Conservation (phyloP, 2,797 vertebrate genomes). For the Loris lydekkerianus region DNA sequence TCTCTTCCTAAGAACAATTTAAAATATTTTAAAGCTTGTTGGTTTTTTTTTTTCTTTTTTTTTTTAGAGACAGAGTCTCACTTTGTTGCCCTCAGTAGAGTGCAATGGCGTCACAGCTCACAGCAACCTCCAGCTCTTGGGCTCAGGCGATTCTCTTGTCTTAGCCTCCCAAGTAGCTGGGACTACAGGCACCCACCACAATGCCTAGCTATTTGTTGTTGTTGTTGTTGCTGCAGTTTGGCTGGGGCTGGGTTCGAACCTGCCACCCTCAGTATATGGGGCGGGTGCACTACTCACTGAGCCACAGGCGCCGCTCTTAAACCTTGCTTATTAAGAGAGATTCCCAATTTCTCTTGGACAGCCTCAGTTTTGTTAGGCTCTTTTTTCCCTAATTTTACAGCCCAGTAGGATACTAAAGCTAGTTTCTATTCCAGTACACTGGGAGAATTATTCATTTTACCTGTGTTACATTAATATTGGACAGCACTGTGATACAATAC, state of each 20-base stretch:
- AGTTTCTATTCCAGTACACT: neutral
- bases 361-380: conserved; percentile 71
- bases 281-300: too few species aligned
- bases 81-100: too few species aligned
- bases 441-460: conserved; percentile 43
- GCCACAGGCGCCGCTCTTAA: neutral
- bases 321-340: conserved; percentile 63
- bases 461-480: neutral
- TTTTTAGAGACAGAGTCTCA: too few species aligned
- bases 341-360: conserved; percentile 17
- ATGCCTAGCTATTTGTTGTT: too few species aligned
- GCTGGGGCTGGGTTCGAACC: too few species aligned
- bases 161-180: too few species aligned
- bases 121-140: too few species aligned
- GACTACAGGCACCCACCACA: too few species aligned
- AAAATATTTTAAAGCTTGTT: conserved; percentile 81
- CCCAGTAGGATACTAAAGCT: neutral
- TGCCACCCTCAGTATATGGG: too few species aligned
- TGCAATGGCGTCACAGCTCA: too few species aligned
- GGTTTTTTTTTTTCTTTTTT: neutral
- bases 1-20: conserved; percentile 73
- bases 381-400: conserved; percentile 29
- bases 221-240: too few species aligned
- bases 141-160: too few species aligned
- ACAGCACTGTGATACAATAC: conserved; percentile 23